Percentiles rank a stretch among this genome's conserved stretches.
Evolutionary conservation across 2,113 vertebrate species (phyloP).

Genomic region (Apeltes quadracus): DNA sequence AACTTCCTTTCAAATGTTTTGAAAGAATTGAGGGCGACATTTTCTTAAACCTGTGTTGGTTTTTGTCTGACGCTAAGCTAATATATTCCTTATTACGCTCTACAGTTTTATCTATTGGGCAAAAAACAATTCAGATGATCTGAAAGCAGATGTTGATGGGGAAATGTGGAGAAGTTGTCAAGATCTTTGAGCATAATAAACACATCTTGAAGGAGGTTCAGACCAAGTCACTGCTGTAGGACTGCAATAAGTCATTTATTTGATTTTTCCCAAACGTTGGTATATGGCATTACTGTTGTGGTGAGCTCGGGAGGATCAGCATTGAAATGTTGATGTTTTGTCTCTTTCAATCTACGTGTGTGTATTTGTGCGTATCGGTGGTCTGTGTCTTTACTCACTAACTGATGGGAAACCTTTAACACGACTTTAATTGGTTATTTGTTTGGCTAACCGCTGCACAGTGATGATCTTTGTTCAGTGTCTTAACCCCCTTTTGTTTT

Average conservation of each 20-base stretch:
- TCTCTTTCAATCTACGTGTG: constrained; percentile 25
- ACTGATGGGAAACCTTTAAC: not conserved
- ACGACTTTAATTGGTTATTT: not conserved
- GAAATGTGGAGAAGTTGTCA: not conserved
- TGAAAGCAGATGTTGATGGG: not conserved
- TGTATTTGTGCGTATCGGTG: constrained; percentile 26
- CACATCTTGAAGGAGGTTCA: not conserved
- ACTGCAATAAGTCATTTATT: not conserved
- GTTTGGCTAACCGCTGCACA: constrained; percentile 43
- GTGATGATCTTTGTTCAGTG: constrained; percentile 50
- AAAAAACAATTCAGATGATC: not conserved
- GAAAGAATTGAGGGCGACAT: not conserved
- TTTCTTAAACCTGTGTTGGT: not conserved
- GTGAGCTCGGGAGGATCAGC: not conserved
- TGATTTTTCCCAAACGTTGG: not conserved
- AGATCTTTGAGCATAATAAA: not conserved
- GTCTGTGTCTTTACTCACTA: constrained; percentile 34
- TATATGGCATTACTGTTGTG: too few relatives aligned
- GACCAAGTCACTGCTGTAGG: not conserved
- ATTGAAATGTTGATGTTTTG: constrained; percentile 4
- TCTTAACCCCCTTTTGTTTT: constrained; percentile 76
- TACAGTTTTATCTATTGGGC: not conserved
- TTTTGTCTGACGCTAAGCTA: not conserved
- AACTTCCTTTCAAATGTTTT: constrained; percentile 23
- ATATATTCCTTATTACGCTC: not conserved